Evolutionary conservation across 1,140 invertebrate genomes (phyloP).

Genomic region (Hermatobates lingyangjiaoensis): DNA sequence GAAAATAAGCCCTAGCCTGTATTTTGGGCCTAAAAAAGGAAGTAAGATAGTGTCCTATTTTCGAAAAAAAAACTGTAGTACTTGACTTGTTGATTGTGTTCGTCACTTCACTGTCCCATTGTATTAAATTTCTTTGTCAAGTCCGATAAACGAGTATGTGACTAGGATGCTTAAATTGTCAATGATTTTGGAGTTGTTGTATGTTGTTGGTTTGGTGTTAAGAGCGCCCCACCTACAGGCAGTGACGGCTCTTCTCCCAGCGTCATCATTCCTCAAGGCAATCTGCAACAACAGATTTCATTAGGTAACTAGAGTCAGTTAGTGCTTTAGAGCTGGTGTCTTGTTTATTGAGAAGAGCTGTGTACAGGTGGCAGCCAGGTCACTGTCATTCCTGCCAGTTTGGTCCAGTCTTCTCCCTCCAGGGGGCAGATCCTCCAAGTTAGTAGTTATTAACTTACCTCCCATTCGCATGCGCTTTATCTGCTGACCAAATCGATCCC

Average conservation of each 20-base stretch:
- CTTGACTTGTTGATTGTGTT: no score
- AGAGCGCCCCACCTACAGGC: neutral
- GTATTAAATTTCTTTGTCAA: no score
- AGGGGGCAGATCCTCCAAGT: neutral
- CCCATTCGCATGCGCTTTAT: no score
- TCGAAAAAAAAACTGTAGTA: no score
- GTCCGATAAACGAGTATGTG: no score
- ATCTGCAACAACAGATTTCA: conserved; percentile 17
- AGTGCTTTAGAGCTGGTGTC: neutral
- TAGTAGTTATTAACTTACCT: no score
- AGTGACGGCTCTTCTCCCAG: conserved; percentile 23
- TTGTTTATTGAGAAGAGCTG: neutral
- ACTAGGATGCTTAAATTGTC: no score
- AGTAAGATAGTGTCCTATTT: no score
- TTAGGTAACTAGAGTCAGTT: conserved; percentile 11
- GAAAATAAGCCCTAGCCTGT: no score
- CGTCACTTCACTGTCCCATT: no score
- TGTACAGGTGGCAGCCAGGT: conserved; percentile 34
- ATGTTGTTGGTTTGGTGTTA: neutral
- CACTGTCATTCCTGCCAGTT: conserved; percentile 34
- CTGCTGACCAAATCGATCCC: no score
- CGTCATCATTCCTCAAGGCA: conserved; percentile 11
- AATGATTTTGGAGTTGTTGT: neutral
- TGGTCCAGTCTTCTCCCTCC: conserved; percentile 13
- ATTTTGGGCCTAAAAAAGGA: no score